Base-by-base conservation (phyloP, 1,140 invertebrate genomes). In the Steinernema feltiae region DNA sequence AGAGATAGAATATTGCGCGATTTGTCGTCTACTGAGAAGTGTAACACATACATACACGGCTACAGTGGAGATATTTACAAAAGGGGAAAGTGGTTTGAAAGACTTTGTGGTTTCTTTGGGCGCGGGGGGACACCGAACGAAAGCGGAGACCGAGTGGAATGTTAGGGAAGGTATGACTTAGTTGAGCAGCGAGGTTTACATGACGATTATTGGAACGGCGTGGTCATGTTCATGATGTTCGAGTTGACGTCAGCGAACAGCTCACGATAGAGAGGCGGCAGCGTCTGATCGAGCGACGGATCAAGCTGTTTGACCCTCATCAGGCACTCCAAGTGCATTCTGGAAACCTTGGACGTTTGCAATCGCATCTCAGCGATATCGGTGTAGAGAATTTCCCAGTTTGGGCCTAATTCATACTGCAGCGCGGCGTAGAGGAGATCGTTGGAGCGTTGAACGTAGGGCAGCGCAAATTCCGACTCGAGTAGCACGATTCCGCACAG, bases 201-300 rank as follows among this genome's bases (percentile, higher is more conserved):
- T 21, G 12, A 63, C 7, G 53, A 27, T 27, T 63, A 27, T 21
- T 63, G 24, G 53, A 63, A 63, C 53, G 12, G 35, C 7, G 35
- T 63, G 53, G 53, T 63, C 53, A 63, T 63, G 53, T 63, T 63
- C 12, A 63, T n/a, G n/a, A n/a, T n/a, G n/a, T n/a, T n/a, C n/a
- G 24, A 7, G 24, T 63, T 63, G 7, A 63, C 24, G 53, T 63
- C 53, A 3, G 15, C 53, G 24, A 63, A 63, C 53, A 63, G 24
- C 24, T 63, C 53, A 3, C 24, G 12, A 21, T 63, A 63, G 12
- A 63, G 24, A 15, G 53, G 53, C 12, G 53, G 53, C 3, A 63
- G 53, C 7, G 53, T 63, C 53, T 63, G 53, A 3, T 63, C 53
- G 12, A 63, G 24, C 2, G 7, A 3, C 15, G 3, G 12, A 27